A percentile compares a stretch with the other conserved stretches of the same genome.
These are phyloP conservation scores for Phrynosoma platyrhinos DNA, from an alignment of 2,113 vertebrate species.

Conservation along the genomic window DNA sequence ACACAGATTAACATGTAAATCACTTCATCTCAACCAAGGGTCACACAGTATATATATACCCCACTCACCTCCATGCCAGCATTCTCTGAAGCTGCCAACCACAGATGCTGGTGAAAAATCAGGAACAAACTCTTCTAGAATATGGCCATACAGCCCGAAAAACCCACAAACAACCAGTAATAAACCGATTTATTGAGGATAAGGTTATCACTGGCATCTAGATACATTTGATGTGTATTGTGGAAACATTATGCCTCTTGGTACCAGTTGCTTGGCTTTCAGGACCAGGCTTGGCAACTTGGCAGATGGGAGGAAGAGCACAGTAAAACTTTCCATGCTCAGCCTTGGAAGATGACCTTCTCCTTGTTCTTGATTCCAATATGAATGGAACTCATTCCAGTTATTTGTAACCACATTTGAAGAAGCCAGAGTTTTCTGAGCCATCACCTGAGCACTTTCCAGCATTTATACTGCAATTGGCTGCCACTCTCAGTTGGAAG, in stretches of 20 bases:
- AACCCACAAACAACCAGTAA: background rate
- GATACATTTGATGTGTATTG: background rate
- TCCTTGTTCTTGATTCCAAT: slow-evolving; percentile 28
- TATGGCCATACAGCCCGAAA: too few relatives aligned
- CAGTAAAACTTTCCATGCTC: background rate
- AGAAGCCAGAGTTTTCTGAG: slow-evolving; percentile 40
- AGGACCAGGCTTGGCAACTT: background rate
- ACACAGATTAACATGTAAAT: too few relatives aligned
- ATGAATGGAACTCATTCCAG: slow-evolving; percentile 14
- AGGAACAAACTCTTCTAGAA: too few relatives aligned
- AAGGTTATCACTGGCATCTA: background rate
- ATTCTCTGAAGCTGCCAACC: too few relatives aligned
- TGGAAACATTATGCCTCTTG: background rate
- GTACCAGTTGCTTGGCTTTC: background rate
- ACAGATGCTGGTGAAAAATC: too few relatives aligned
- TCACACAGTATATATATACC: too few relatives aligned
- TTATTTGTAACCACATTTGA: slow-evolving; percentile 22
- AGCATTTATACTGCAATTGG: slow-evolving; percentile 41
- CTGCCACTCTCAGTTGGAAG: slow-evolving; percentile 43
- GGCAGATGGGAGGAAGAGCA: background rate
- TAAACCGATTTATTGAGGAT: background rate
- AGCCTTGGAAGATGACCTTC: slow-evolving; percentile 23
- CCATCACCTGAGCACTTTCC: slow-evolving; percentile 32
- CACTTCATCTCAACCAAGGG: too few relatives aligned
- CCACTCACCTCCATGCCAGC: too few relatives aligned